phyloP scores from a whole-genome alignment of 2,113 vertebrate species.

The Sarotherodon lohbergeri region DNA sequence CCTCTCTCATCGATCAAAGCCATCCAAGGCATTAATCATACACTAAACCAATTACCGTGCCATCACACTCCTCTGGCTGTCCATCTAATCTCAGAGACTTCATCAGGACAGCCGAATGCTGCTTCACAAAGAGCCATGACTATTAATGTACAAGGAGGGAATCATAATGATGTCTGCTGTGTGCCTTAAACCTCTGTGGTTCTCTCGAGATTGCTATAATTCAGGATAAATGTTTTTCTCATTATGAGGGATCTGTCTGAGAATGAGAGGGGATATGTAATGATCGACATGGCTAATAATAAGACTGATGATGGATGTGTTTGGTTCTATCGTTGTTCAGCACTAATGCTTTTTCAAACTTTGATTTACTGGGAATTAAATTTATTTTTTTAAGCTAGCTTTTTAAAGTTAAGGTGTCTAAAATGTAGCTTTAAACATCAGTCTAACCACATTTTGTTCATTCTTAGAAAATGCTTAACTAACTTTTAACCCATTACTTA shows the following conservation, averaged over 20 bases:
- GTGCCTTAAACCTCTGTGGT: neutral
- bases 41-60: constrained; percentile 45
- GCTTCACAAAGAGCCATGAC: neutral
- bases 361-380: neutral
- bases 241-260: neutral
- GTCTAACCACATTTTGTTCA: neutral
- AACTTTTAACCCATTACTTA: neutral
- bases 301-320: neutral
- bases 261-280: neutral
- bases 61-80: constrained; percentile 25
- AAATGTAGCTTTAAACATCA: neutral
- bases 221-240: neutral
- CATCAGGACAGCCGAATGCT: neutral
- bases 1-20: constrained; percentile 28
- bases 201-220: neutral
- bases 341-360: neutral
- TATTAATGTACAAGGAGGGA: neutral
- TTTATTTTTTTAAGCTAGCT: neutral
- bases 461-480: neutral
- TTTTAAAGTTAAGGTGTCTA: neutral
- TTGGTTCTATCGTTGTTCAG: neutral
- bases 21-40: constrained; percentile 48
- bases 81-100: constrained; percentile 6
- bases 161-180: neutral
- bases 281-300: neutral